Evolutionary conservation across 2,797 vertebrate genomes (phyloP).

Genomic region (Triplophysa yarkandensis): DNA sequence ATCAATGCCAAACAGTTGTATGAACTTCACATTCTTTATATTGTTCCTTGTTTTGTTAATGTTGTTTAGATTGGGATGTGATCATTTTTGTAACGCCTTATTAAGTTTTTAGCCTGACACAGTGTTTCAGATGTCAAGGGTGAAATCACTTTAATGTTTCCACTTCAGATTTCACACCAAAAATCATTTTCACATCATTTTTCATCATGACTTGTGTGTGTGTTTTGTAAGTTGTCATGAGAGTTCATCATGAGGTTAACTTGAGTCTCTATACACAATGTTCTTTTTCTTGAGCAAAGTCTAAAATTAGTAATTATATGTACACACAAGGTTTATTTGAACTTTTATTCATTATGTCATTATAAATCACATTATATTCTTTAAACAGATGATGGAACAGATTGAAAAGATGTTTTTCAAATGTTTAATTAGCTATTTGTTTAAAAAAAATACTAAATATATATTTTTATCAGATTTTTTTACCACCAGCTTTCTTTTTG

Average conservation of each 20-base stretch:
- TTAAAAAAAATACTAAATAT: neutral
- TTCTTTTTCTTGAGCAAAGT: neutral
- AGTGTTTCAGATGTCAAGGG: neutral
- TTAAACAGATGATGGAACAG: neutral
- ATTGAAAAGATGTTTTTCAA: neutral
- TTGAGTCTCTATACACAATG: neutral
- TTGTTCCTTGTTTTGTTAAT: neutral
- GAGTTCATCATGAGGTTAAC: neutral
- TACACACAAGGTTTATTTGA: neutral
- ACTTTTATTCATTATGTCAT: neutral
- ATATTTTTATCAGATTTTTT: neutral
- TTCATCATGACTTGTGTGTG: neutral
- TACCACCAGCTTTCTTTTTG: neutral
- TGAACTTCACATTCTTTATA: neutral
- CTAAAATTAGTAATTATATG: neutral
- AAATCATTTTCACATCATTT: too few relatives aligned
- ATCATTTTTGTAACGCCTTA: neutral
- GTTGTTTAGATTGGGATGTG: neutral
- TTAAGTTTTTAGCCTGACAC: neutral
- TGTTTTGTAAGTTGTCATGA: neutral
- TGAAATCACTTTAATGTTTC: neutral
- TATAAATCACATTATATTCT: too few relatives aligned
- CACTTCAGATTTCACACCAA: neutral
- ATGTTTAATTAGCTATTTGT: neutral
- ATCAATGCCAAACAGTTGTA: conserved; percentile 1